Evolutionary conservation across 2,797 vertebrate genomes (phyloP).

Genomic region (Enteromius treurensis): DNA sequence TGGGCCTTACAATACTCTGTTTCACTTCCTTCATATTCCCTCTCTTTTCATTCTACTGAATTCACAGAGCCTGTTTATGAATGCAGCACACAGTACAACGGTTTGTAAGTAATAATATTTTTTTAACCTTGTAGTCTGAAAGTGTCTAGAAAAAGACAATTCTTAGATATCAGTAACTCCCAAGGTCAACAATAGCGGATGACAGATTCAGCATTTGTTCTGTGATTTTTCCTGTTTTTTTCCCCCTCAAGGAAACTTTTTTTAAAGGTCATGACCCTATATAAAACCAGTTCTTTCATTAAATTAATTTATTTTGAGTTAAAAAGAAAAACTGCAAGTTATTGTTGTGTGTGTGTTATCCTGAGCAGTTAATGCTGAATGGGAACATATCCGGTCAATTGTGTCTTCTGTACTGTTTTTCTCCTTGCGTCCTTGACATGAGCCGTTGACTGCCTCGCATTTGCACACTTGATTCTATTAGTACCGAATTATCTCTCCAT

Average conservation of each 20-base stretch:
- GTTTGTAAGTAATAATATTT: neutral
- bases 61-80: neutral
- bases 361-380: neutral
- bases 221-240: neutral
- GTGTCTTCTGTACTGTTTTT: constrained; percentile 23
- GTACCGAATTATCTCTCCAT: constrained; percentile 51
- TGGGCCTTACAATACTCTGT: neutral
- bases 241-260: neutral
- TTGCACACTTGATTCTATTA: constrained; percentile 49
- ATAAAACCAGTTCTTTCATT: neutral
- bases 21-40: neutral
- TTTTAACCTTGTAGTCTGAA: neutral
- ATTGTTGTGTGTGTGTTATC: neutral
- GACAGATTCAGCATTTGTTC: neutral
- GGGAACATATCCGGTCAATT: constrained; percentile 23
- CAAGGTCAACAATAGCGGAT: constrained; percentile 4
- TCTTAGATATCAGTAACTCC: neutral
- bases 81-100: neutral
- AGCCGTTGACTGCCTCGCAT: constrained; percentile 14
- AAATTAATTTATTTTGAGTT: neutral
- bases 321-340: neutral
- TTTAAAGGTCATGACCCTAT: neutral
- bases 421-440: constrained; percentile 46
- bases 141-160: neutral
- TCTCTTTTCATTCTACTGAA: neutral